Conservation (phyloP, 1,140 invertebrate species). For the Papilio helenus region DNA sequence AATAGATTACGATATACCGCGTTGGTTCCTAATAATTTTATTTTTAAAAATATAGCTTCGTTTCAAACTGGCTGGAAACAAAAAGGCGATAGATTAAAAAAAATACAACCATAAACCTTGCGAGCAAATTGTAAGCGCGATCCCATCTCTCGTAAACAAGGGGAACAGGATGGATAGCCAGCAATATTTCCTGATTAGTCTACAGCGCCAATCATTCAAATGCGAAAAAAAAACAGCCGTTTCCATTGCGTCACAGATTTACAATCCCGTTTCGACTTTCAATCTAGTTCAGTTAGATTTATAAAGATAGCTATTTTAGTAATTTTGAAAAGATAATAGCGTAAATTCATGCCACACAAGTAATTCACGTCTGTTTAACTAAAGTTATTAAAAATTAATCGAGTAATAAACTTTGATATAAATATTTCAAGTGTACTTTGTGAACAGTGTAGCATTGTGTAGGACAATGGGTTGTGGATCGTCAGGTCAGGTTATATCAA, state of each 20-base stretch:
- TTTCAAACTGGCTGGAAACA: background rate
- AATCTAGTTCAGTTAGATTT: background rate
- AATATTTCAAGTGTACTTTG: background rate
- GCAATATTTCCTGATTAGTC: slow-evolving; percentile 50
- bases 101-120: slow-evolving; percentile 24
- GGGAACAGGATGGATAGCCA: slow-evolving; percentile 52
- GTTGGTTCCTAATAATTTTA: background rate
- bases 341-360: no score
- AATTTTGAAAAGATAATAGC: no score
- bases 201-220: background rate
- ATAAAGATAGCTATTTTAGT: background rate
- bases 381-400: no score
- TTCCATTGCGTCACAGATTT: slow-evolving; percentile 10
- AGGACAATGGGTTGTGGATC: slow-evolving; percentile 77
- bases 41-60: background rate
- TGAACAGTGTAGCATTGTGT: background rate
- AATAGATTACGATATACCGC: background rate
- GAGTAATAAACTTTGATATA: background rate
- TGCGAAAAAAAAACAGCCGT: background rate
- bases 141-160: slow-evolving; percentile 40
- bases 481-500: slow-evolving; percentile 65
- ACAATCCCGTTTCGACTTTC: background rate
- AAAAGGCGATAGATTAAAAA: slow-evolving; percentile 45
- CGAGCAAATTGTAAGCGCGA: slow-evolving; percentile 36
- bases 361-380: no score